phyloP scores from a whole-genome alignment of 2,797 vertebrate genomes.

The Podarcis siculus region DNA sequence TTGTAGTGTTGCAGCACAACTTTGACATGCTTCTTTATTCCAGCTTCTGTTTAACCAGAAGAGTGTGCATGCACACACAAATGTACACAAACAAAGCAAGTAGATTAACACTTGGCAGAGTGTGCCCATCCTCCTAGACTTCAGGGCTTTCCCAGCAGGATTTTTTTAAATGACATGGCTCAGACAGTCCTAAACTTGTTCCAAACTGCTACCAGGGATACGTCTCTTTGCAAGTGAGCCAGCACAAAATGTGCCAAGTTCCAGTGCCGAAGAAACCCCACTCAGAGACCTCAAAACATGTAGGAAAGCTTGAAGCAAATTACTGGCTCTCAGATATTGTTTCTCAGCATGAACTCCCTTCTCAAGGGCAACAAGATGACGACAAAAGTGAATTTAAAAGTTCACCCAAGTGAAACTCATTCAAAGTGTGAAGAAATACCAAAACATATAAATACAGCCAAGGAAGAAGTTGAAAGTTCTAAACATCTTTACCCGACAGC shows the following conservation, averaged over 20 bases:
- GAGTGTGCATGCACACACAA: accelerated
- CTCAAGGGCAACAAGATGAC: not conserved
- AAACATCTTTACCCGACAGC: not conserved
- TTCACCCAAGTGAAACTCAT: not conserved
- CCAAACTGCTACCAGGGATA: conserved; percentile 6
- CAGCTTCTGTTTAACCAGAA: not conserved
- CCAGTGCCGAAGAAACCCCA: conserved; percentile 2
- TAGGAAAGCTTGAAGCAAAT: not conserved
- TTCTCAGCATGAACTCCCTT: not conserved
- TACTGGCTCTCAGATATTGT: not conserved
- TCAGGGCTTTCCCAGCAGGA: conserved; percentile 14
- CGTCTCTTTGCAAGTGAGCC: not conserved
- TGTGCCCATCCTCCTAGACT: not conserved
- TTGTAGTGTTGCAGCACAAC: not conserved
- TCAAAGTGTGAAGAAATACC: not conserved
- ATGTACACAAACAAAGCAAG: conserved; percentile 15
- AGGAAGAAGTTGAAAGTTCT: not conserved
- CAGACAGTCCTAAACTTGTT: conserved; percentile 7
- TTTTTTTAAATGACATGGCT: conserved; percentile 15
- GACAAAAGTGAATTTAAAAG: not conserved
- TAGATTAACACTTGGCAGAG: not conserved
- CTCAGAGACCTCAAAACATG: not conserved
- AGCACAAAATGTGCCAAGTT: conserved; percentile 15
- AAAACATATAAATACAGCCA: not conserved
- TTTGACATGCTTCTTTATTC: not conserved